Conservation (phyloP, 2,113 vertebrate species). For the Oxyura jamaicensis region DNA sequence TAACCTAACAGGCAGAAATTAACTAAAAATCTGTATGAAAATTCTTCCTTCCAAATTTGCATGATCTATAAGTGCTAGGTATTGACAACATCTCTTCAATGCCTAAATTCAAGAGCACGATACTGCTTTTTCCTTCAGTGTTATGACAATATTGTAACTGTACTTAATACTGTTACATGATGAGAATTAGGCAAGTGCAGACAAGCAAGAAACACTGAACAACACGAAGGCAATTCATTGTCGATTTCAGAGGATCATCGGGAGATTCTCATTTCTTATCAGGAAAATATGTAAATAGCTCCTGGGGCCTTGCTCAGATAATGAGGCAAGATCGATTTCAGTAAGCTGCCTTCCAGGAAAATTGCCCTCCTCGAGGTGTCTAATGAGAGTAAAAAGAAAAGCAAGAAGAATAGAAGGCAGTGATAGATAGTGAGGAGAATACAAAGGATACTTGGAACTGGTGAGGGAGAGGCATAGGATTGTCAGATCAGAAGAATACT, state of each 20-base stretch:
- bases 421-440: neutral
- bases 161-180: neutral
- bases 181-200: neutral
- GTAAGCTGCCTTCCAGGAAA: conserved; percentile 25
- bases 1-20: neutral
- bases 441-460: neutral
- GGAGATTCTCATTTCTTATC: conserved; percentile 8
- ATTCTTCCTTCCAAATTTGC: neutral
- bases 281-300: conserved; percentile 2
- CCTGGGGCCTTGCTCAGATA: neutral
- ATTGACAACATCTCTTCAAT: neutral
- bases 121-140: neutral
- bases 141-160: neutral
- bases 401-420: neutral
- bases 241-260: neutral
- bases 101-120: neutral
- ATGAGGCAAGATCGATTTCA: neutral
- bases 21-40: neutral
- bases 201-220: neutral
- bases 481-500: conserved; percentile 4
- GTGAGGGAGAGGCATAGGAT: neutral
- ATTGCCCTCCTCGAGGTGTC: neutral
- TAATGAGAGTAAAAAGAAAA: conserved; percentile 1
- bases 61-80: neutral
- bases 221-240: neutral